Evolutionary conservation across 2,113 vertebrate species (phyloP).

Genomic region (Podiceps cristatus): DNA sequence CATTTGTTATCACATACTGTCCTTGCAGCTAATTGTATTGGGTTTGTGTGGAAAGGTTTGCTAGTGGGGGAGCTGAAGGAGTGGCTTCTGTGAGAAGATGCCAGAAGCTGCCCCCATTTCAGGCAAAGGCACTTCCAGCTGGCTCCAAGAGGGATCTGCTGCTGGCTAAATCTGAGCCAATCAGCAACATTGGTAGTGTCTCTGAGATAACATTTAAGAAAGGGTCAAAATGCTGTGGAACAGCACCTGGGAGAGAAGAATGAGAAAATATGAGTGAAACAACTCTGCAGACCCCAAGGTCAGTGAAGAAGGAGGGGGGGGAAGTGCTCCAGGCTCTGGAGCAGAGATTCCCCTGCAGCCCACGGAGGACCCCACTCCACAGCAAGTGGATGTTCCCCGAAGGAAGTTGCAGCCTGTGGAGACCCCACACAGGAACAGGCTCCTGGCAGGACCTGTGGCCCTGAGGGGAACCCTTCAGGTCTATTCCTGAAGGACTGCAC

Average conservation of each 20-base stretch:
- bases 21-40: neutral
- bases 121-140: neutral
- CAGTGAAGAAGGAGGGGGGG: neutral
- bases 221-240: neutral
- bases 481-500: neutral
- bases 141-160: neutral
- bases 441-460: neutral
- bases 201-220: neutral
- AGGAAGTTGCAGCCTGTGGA: neutral
- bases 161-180: neutral
- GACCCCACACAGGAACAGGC: neutral
- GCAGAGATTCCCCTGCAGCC: neutral
- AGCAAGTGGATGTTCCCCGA: too few relatives aligned
- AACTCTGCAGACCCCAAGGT: neutral
- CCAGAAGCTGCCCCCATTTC: neutral
- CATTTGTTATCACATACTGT: neutral
- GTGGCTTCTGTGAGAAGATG: neutral
- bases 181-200: fast-evolving
- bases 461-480: neutral
- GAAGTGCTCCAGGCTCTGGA: fast-evolving
- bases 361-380: neutral
- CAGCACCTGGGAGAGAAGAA: neutral
- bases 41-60: neutral
- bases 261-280: neutral
- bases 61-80: neutral